phyloP scores from a whole-genome alignment of 30 jellyfish, hydroid and myxozoan species.

The Hydractinia echinata region DNA sequence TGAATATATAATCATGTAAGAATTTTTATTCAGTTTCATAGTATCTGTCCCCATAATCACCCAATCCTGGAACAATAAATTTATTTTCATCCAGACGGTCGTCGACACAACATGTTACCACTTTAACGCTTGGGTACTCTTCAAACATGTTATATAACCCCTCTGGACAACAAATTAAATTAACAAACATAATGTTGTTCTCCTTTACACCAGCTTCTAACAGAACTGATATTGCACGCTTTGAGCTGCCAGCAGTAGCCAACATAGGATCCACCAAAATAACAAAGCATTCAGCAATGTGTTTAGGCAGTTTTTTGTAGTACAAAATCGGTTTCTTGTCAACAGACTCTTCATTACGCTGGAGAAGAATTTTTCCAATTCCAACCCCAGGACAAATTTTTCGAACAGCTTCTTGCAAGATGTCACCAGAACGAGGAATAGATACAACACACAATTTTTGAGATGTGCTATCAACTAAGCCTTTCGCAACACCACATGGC shows the following conservation, averaged over 20 bases:
- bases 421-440: slow-evolving; percentile 84
- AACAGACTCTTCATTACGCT: slow-evolving; percentile 69
- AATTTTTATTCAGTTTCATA: slow-evolving; percentile 60
- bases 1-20: no score
- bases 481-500: slow-evolving; percentile 73
- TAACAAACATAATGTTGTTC: slow-evolving; percentile 60
- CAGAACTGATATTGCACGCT: slow-evolving; percentile 69
- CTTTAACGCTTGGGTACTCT: slow-evolving; percentile 60
- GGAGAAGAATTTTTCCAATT: slow-evolving; percentile 77
- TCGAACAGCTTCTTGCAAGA: slow-evolving; percentile 89
- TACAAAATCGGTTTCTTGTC: slow-evolving; percentile 67
- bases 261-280: slow-evolving; percentile 89
- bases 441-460: slow-evolving; percentile 71
- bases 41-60: slow-evolving; percentile 90
- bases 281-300: slow-evolving; percentile 67
- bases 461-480: slow-evolving; percentile 45
- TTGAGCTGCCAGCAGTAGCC: slow-evolving; percentile 93
- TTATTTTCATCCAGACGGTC: slow-evolving; percentile 53
- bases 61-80: slow-evolving; percentile 91
- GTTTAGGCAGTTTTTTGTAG: slow-evolving; percentile 74
- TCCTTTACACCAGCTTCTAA: slow-evolving; percentile 87
- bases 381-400: slow-evolving; percentile 77
- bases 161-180: slow-evolving; percentile 86
- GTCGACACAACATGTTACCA: slow-evolving; percentile 77
- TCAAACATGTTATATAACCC: slow-evolving; percentile 49